phyloP scores from a whole-genome alignment of 2,888 invertebrate species.

The Nomada fabriciana region DNA sequence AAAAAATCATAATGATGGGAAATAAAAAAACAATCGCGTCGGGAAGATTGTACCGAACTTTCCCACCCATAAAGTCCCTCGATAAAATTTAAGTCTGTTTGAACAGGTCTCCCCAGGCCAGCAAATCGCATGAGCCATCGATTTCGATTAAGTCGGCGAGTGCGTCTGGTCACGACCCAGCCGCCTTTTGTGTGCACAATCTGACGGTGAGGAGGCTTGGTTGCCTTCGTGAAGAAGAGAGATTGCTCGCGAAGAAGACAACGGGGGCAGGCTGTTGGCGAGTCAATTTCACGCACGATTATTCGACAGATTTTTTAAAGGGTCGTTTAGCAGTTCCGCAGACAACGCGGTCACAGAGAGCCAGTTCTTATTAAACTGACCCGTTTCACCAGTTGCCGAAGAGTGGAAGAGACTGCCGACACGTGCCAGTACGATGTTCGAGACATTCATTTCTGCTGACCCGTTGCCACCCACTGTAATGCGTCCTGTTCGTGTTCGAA shows the following conservation, averaged over 20 bases:
- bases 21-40: neutral
- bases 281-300: slow-evolving; percentile 64
- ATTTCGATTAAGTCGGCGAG: slow-evolving; percentile 64
- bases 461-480: slow-evolving; percentile 2
- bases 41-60: neutral
- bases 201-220: slow-evolving; percentile 26
- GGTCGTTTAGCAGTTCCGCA: slow-evolving; percentile 1
- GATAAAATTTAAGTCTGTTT: slow-evolving; percentile 3
- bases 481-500: slow-evolving; percentile 6
- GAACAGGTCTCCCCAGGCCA: neutral
- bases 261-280: slow-evolving; percentile 41
- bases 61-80: neutral
- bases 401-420: neutral
- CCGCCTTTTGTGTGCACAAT: slow-evolving; percentile 33
- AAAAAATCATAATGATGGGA: too few relatives aligned
- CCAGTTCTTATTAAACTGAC: slow-evolving; percentile 12
- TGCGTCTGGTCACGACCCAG: slow-evolving; percentile 37
- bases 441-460: slow-evolving; percentile 27
- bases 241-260: slow-evolving; percentile 38
- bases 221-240: slow-evolving; percentile 3
- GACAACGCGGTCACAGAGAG: neutral
- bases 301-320: slow-evolving; percentile 28
- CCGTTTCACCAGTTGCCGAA: neutral
- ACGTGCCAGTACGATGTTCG: slow-evolving; percentile 6
- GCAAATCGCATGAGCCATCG: slow-evolving; percentile 69